phyloP scores from a whole-genome alignment of 2,113 vertebrate genomes.

The Aegotheles bennettii region DNA sequence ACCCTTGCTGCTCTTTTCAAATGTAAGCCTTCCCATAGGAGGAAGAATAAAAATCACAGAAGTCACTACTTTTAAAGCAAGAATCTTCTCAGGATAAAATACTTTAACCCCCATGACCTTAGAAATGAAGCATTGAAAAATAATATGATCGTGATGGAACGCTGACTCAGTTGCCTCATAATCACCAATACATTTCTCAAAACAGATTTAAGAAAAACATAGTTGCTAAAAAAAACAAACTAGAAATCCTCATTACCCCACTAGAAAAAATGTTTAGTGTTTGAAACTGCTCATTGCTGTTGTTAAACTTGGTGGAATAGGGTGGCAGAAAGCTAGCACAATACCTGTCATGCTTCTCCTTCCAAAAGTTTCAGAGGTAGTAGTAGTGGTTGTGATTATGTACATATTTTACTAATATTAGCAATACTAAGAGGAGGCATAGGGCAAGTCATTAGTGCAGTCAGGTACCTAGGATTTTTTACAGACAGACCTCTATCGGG shows the following conservation, averaged over 20 bases:
- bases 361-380: neutral
- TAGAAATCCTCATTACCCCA: neutral
- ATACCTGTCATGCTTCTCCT: neutral
- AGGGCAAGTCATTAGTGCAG: neutral
- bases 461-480: neutral
- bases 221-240: neutral
- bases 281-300: neutral
- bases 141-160: neutral
- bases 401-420: neutral
- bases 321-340: neutral
- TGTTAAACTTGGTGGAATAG: neutral
- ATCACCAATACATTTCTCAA: neutral
- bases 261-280: neutral
- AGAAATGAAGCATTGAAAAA: neutral
- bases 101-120: neutral
- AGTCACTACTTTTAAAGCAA: neutral
- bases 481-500: neutral
- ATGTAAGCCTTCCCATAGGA: neutral
- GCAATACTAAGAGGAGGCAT: neutral
- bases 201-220: neutral
- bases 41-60: neutral
- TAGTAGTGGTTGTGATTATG: neutral
- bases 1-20: neutral
- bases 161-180: neutral
- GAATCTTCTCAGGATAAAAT: neutral